Conservation (phyloP, 2,888 invertebrate genomes). For the Lingula anatina region DNA sequence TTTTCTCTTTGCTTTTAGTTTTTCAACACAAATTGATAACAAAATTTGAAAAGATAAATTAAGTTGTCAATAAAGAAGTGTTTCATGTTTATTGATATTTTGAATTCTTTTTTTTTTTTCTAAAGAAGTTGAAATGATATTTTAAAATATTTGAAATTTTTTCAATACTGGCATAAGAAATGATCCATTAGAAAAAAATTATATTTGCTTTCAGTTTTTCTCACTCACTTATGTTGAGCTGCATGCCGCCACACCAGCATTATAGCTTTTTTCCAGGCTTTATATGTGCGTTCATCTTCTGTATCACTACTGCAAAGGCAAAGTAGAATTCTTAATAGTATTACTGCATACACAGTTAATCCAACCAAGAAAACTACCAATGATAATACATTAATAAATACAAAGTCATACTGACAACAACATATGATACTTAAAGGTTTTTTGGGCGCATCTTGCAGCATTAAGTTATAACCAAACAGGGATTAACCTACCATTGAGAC, state of each 20-base stretch:
- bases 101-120: too few relatives aligned
- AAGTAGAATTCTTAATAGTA: conserved; percentile 1
- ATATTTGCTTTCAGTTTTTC: too few relatives aligned
- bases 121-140: too few relatives aligned
- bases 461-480: background rate
- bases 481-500: conserved; percentile 29
- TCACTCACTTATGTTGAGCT: conserved; percentile 70
- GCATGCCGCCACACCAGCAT: conserved; percentile 68
- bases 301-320: conserved; percentile 44
- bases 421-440: background rate
- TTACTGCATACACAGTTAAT: too few relatives aligned
- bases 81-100: too few relatives aligned
- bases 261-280: conserved; percentile 84
- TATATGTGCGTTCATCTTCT: conserved; percentile 73
- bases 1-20: too few relatives aligned
- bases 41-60: too few relatives aligned
- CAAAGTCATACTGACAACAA: background rate
- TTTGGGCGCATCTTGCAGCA: background rate
- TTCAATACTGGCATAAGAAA: too few relatives aligned
- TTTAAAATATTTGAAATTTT: too few relatives aligned
- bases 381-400: background rate
- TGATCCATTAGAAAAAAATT: too few relatives aligned
- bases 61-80: too few relatives aligned
- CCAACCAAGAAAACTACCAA: background rate
- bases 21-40: too few relatives aligned